Evolutionary conservation across 2,797 vertebrate species (phyloP).

Genomic region (Smutsia gigantea): DNA sequence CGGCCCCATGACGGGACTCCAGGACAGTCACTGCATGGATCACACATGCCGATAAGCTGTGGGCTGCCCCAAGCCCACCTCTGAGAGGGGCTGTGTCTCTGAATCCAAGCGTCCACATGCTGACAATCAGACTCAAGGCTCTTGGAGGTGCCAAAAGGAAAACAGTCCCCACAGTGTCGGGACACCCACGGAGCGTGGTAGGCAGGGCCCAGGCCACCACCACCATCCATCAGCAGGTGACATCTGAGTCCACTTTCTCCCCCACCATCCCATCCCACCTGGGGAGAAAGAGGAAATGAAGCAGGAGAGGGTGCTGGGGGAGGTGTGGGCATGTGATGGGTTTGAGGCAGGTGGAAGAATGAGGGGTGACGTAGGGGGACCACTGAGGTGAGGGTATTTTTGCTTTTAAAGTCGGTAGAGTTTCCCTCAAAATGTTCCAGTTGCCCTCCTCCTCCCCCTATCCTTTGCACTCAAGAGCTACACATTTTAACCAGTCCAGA

Average conservation of each 20-base stretch:
- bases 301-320: neutral
- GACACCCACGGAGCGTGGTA: neutral
- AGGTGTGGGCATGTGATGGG: neutral
- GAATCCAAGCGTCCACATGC: neutral
- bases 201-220: neutral
- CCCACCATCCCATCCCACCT: neutral
- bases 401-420: neutral
- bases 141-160: neutral
- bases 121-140: neutral
- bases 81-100: neutral
- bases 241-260: neutral
- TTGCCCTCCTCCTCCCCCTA: neutral
- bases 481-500: neutral
- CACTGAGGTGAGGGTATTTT: neutral
- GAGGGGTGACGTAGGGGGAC: neutral
- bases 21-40: neutral
- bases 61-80: fast-evolving
- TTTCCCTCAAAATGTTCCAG: neutral
- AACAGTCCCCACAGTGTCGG: neutral
- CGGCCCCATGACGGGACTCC: neutral
- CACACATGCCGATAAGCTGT: neutral
- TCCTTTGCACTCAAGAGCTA: neutral
- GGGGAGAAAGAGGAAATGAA: slow-evolving; percentile 49
- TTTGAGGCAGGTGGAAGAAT: neutral
- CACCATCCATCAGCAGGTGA: slow-evolving; percentile 49